Base-by-base conservation (phyloP, 2,113 vertebrate genomes). In the Sebastes fasciatus region DNA sequence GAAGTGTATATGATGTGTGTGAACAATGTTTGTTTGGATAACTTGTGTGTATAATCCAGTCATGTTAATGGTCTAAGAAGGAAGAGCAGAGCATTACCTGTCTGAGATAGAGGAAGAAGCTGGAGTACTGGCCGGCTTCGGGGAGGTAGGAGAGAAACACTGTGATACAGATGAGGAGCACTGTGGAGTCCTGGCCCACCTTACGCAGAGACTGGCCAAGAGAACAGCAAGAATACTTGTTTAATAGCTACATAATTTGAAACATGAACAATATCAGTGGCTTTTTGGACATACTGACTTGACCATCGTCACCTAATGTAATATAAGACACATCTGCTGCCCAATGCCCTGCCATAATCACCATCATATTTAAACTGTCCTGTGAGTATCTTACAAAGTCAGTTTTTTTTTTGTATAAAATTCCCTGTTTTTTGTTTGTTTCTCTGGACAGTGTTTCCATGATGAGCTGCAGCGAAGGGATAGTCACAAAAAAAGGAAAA, bases 141-240 rank as follows among this genome's bases (percentile, higher is more conserved):
- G 97, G 97, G 76, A 98, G 97, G 94, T 97, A 98, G 87, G 97
- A 98, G 81, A 98, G 96, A 90, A 98, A 98, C 83, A 98, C 97
- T 0, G 97, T 97, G 91, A 98, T 98, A 69, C 97, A 98, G 95
- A 98, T 98, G 93, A 98, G 96, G 49, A 98, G 95, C 82, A 98
- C 96, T 0, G 97, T 98, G 21, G 97, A 97, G 93, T 98, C 97
- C 88, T 98, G 97, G 86, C 97, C 97, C 92, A 98, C 97, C 89
- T 98, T 98, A 67, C 97, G 83, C 78, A 98, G 87, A 82, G 97
- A 98, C 97, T 98, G 89, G 13, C 8, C 0, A 54, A 65, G 48
- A 80, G 13, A 82, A 51, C 11, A 8, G 45, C 1, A 58, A 68
- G n/a, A 74, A 60, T 8, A 45, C 16, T 52, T 74, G 14, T 43